These are phyloP conservation scores for Leucania comma DNA, from an alignment of 2,888 invertebrate genomes.

Conservation along the genomic window DNA sequence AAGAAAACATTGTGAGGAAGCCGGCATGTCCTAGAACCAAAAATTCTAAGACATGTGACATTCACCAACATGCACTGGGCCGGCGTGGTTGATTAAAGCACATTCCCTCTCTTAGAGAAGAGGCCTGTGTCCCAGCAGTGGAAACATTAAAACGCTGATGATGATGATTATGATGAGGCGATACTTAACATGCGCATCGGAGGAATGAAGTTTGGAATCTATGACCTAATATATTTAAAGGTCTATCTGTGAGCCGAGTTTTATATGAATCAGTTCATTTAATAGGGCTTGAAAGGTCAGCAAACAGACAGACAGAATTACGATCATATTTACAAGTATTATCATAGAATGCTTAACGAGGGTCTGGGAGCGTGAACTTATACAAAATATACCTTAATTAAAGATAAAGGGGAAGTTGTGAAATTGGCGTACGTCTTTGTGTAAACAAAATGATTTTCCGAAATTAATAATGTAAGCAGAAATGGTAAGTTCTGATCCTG, in stretches of 20 bases:
- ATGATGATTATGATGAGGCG: too few relatives aligned
- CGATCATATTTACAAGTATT: neutral
- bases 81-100: too few relatives aligned
- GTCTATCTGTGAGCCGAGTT: neutral
- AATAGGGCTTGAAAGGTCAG: neutral
- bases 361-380: conserved; percentile 3
- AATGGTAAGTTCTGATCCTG: neutral
- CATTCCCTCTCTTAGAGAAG: too few relatives aligned
- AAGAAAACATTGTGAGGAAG: too few relatives aligned
- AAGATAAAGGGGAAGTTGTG: conserved; percentile 37
- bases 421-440: conserved; percentile 13
- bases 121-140: too few relatives aligned
- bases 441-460: conserved; percentile 16
- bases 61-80: too few relatives aligned
- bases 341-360: neutral
- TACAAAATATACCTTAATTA: conserved; percentile 35
- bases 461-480: neutral
- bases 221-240: neutral
- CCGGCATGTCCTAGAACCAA: too few relatives aligned
- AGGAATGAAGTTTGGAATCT: too few relatives aligned
- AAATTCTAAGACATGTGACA: too few relatives aligned
- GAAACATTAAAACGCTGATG: too few relatives aligned
- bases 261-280: neutral
- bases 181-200: too few relatives aligned
- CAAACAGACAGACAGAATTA: neutral